Base-by-base conservation (phyloP, 2,888 invertebrate genomes). In the Cartodere bifasciata region DNA sequence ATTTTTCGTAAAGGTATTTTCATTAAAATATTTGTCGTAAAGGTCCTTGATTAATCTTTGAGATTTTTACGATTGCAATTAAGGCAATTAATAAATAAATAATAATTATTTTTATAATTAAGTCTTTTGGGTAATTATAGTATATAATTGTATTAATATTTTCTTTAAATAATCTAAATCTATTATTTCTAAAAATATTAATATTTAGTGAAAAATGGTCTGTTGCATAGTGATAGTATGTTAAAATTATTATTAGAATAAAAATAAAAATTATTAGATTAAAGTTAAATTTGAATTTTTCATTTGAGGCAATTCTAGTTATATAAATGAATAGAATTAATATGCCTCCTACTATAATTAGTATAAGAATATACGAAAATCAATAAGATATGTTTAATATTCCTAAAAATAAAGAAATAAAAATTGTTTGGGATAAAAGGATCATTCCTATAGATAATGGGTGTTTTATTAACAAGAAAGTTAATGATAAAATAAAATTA, bases 281-380 rank as follows among this genome's bases (percentile, higher is more conserved):
- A 42, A 43, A 41, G 40, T 50, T 44, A 32, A 45, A 47, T n/a
- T n/a, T n/a, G n/a, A 71, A 68, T 60, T 67, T 57, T 68, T 72
- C 69, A 61, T 74, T 73, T 10, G 68, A 70, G 0, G 70, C 68
- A 55, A 72, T 50, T 41, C 71, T 72, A 34, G 69, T 67, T 2
- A 75, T 65, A 55, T 75, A 76, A 55, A 73, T 64, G 61, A 75
- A 74, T 61, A 75, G 44, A 5, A 76, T 65, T 63, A 76, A 44
- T 63, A 76, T 58, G 10, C 73, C 74, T 12, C 75, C 71, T 53
- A 75, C 48, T 54, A 74, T 70, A 45, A 69, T 64, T 60, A 74
- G 48, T 49, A 73, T 70, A 62, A 72, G 47, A 52, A 73, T 68
- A 56, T 71, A 71, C 0, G 68, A 68, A 48, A 67, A 72, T 69